phyloP scores from a whole-genome alignment of 2,888 invertebrate genomes.

The Corbicula japonica region DNA sequence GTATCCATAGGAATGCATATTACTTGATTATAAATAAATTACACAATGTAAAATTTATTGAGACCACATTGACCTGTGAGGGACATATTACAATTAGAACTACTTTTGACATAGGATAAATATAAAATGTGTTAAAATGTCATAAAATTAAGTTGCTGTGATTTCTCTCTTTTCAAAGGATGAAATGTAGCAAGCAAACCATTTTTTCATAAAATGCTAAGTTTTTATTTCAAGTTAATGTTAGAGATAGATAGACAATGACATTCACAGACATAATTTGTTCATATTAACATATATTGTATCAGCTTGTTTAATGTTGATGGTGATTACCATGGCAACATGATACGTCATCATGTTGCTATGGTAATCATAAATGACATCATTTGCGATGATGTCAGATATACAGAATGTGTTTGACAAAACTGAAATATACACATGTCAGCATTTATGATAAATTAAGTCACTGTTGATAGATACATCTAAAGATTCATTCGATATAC shows the following conservation, averaged over 20 bases:
- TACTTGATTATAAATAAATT: too few species aligned
- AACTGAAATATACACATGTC: constrained; percentile 53
- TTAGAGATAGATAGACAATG: constrained; percentile 67
- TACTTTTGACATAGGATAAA: too few species aligned
- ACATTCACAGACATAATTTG: constrained; percentile 64
- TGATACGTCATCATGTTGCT: constrained; percentile 30
- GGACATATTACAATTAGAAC: too few species aligned
- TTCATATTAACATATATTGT: constrained; percentile 65
- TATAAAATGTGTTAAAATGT: too few species aligned
- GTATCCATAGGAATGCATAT: too few species aligned
- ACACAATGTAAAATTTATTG: too few species aligned
- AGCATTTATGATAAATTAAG: constrained; percentile 49
- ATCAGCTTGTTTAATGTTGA: constrained; percentile 57
- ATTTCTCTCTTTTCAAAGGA: too few species aligned
- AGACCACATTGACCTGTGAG: too few species aligned
- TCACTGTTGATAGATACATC: constrained; percentile 42
- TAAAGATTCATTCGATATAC: constrained; percentile 37
- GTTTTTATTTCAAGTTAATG: constrained; percentile 74
- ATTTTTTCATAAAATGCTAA: constrained; percentile 68
- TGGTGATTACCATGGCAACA: constrained; percentile 54
- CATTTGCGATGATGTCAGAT: constrained; percentile 56
- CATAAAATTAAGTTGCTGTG: too few species aligned
- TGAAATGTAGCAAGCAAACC: constrained; percentile 7
- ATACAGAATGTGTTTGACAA: constrained; percentile 43
- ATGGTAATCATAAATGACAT: constrained; percentile 47